Evolutionary conservation across 2,797 vertebrate genomes (phyloP), one percentile per base, ranked within the genome.

Genomic region (Menidia menidia): DNA sequence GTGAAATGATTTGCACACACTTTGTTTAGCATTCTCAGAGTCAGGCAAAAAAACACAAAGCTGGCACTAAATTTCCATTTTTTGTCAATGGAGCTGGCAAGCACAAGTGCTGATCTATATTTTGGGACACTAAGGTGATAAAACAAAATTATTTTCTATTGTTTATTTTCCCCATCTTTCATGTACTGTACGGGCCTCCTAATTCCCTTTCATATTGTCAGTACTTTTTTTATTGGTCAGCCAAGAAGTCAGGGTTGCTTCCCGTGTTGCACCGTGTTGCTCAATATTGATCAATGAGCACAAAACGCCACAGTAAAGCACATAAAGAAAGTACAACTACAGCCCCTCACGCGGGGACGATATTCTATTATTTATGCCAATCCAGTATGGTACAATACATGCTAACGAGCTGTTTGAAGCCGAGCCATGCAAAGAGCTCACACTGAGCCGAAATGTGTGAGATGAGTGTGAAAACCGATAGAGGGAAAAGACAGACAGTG

Each of bases 381-480:
- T 73, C 62, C 75, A 76, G 68, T 68, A 72, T 77, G 56, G 60
- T 50, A 81, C 74, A 86, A 79, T 72, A 76, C 68, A 89, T 83
- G 69, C 66, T 83, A 90, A 90, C 85, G 71, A 85, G 75, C 53
- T 77, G 81, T 89, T 77, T 82, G 77, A 87, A 80, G 80, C 60
- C 68, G 66, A 79, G 57, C 82, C 64, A 60, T 71, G 80, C 67
- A 77, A 75, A 75, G 77, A 87, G 68, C 67, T 58, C 87, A 87
- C 69, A 72, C 77, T 78, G 84, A 84, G 81, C 68, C 16, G 73
- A 43, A 61, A 78, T 62, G 84, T 86, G 83, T 71, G 75, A 86
- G 73, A 82, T 63, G 79, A 85, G 83, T 90, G 85, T 85, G 81
- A 89, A 85, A 87, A 85, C 74, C 77, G 85, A 86, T 80, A 44